A percentile compares a stretch with the other conserved stretches of the same genome.
phyloP scores from a whole-genome alignment of 1,140 invertebrate species.

The Dinothrombium tinctorium region DNA sequence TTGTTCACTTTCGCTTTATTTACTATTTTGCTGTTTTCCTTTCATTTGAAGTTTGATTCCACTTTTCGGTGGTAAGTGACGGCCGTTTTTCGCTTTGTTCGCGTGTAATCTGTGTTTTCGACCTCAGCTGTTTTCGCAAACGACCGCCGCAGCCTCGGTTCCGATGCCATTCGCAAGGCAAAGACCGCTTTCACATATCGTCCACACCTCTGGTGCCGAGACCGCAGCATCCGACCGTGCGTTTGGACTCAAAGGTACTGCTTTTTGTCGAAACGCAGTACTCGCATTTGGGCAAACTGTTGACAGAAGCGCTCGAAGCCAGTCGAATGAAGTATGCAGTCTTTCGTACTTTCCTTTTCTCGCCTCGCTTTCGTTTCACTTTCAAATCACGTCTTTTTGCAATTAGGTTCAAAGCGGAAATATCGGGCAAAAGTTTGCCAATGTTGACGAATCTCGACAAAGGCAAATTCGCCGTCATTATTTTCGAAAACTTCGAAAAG shows the following conservation, averaged over 20 bases:
- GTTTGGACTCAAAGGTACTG: conserved; percentile 56
- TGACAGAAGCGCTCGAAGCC: conserved; percentile 72
- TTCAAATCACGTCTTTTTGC: conserved; percentile 6
- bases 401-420: conserved; percentile 69
- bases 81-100: no score
- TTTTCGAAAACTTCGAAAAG: conserved; percentile 87
- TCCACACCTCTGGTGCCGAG: no score
- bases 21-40: no score
- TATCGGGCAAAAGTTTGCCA: conserved; percentile 71
- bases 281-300: conserved; percentile 64
- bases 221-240: no score
- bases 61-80: no score
- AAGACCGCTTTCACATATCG: no score
- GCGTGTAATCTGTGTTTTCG: no score
- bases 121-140: no score
- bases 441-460: conserved; percentile 77
- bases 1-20: no score
- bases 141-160: no score
- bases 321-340: conserved; percentile 63
- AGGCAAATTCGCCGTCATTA: conserved; percentile 76
- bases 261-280: conserved; percentile 88
- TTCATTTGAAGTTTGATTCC: no score
- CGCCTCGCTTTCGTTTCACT: conserved; percentile 2
- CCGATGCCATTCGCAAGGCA: no score
- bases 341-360: conserved; percentile 1